A percentile compares a stretch with the other conserved stretches of the same genome.
phyloP scores from a whole-genome alignment of 2,888 invertebrate genomes.

The Drosophila eohydei region DNA sequence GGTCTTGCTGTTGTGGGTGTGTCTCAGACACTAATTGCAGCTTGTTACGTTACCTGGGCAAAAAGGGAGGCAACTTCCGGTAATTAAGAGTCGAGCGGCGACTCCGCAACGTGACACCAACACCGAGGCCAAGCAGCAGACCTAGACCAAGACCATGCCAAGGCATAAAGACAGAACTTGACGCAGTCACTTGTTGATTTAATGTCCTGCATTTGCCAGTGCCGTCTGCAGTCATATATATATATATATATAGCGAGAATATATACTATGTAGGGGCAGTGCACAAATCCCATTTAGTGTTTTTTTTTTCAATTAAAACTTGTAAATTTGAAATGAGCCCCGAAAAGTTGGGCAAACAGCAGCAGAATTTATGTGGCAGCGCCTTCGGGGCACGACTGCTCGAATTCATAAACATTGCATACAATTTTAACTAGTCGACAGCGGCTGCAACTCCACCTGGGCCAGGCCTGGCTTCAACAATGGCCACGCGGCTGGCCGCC shows the following conservation, averaged over 20 bases:
- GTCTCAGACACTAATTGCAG: slow-evolving; percentile 69
- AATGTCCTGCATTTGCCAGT: slow-evolving; percentile 47
- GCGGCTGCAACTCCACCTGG: slow-evolving; percentile 11
- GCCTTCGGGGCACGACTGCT: slow-evolving; percentile 14
- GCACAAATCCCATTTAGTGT: slow-evolving; percentile 54
- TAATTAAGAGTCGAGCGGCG: slow-evolving; percentile 59
- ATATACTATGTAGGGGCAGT: not conserved
- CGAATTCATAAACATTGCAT: slow-evolving; percentile 70
- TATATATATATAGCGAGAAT: not conserved
- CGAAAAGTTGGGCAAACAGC: slow-evolving; percentile 46
- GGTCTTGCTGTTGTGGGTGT: slow-evolving; percentile 55
- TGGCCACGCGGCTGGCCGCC: slow-evolving; percentile 33
- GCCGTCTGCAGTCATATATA: slow-evolving; percentile 27
- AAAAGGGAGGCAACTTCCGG: slow-evolving; percentile 59
- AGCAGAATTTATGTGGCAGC: slow-evolving; percentile 27
- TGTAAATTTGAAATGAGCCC: slow-evolving; percentile 69
- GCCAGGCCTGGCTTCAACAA: slow-evolving; percentile 26
- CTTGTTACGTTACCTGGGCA: slow-evolving; percentile 62
- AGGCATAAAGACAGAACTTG: slow-evolving; percentile 13
- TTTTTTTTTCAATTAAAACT: slow-evolving; percentile 70
- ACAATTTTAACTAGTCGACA: slow-evolving; percentile 55
- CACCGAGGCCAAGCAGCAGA: slow-evolving; percentile 1
- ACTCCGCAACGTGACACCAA: slow-evolving; percentile 46
- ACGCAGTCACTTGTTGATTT: slow-evolving; percentile 55
- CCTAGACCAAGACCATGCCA: not conserved